Evolutionary conservation across 2,888 invertebrate genomes (phyloP), one percentile per base, ranked within the genome.

Genomic region (Cataglyphis rosenhaueri): DNA sequence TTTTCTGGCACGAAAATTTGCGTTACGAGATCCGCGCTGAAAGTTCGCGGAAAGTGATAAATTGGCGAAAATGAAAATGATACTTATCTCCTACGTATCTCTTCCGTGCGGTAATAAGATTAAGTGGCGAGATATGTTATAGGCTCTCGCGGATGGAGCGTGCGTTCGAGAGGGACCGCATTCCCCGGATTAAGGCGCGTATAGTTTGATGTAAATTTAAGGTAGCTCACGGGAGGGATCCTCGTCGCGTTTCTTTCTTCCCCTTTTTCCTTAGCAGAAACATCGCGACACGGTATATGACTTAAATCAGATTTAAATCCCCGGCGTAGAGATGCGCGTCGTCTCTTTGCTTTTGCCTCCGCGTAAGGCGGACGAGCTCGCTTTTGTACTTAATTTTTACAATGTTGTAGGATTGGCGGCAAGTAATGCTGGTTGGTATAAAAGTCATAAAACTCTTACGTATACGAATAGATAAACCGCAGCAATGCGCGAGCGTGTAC

Each of bases 191-290:
- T 92, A 92, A 91, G 90, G 90, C 89, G 90, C 89, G 90, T 86
- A 89, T 87, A 89, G 86, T 90, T 91, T 92, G 91, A 92, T 91
- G 91, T 91, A 91, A 92, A 92, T 92, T 92, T 92, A 91, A 92
- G 91, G 92, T 92, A 91, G 91, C 91, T 89, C 88, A 89, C 89
- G 85, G 89, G 89, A 87, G 85, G 91, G 89, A 91, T 87, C 88
- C 90, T 90, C 89, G 88, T 90, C 88, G 48, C 48, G 87, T 89
- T 90, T 90, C 91, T 76, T 76, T 66, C 66, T 76, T 44, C 76
- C 65, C 41, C 76, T 76, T 76, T 76, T 76, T 76, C 76, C 66
- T 86, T 88, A 86, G 86, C 88, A 87, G 90, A 90, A 89, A 92
- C 91, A 90, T 88, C 88, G 88, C 91, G 91, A 91, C 92, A 91